Evolutionary conservation across 2,113 vertebrate genomes (phyloP).

Genomic region (Sebastes schlegelii): DNA sequence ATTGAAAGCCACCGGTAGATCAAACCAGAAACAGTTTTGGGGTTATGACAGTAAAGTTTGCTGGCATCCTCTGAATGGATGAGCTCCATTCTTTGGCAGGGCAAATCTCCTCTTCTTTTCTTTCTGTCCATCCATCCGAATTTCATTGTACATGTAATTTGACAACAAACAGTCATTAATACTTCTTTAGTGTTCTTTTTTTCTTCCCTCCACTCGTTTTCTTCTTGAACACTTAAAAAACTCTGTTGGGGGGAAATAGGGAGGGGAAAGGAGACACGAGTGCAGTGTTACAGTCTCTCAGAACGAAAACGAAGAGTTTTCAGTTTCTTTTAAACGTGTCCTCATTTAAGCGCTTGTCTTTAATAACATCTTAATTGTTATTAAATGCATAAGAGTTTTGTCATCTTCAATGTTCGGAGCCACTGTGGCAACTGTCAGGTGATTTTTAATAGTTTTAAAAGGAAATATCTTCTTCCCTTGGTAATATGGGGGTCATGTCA

Average conservation of each 20-base stretch:
- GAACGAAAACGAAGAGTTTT: conserved; percentile 69
- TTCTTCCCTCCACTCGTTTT: conserved; percentile 46
- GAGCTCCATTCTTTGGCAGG: conserved; percentile 95
- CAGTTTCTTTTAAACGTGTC: conserved; percentile 62
- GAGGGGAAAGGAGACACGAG: conserved; percentile 60
- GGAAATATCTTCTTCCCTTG: conserved; percentile 57
- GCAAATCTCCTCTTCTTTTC: conserved; percentile 90
- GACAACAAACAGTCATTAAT: conserved; percentile 74
- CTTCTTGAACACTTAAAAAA: conserved; percentile 78
- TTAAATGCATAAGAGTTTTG: conserved; percentile 74
- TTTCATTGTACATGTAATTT: conserved; percentile 65
- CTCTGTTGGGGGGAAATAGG: conserved; percentile 64
- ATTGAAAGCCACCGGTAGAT: conserved; percentile 57
- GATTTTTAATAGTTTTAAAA: conserved; percentile 64
- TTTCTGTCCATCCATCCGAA: conserved; percentile 66
- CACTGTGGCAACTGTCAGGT: conserved; percentile 49
- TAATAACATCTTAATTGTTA: conserved; percentile 76
- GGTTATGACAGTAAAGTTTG: conserved; percentile 79
- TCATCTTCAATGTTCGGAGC: conserved; percentile 59
- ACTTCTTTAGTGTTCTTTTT: conserved; percentile 61
- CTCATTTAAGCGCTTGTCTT: conserved; percentile 66
- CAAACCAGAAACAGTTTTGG: conserved; percentile 52
- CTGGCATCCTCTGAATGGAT: conserved; percentile 94
- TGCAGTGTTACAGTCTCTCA: conserved; percentile 75
- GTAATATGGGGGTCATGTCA: conserved; percentile 63